phyloP scores from a whole-genome alignment of 2,797 vertebrate genomes.

The Serranus cabrilla region DNA sequence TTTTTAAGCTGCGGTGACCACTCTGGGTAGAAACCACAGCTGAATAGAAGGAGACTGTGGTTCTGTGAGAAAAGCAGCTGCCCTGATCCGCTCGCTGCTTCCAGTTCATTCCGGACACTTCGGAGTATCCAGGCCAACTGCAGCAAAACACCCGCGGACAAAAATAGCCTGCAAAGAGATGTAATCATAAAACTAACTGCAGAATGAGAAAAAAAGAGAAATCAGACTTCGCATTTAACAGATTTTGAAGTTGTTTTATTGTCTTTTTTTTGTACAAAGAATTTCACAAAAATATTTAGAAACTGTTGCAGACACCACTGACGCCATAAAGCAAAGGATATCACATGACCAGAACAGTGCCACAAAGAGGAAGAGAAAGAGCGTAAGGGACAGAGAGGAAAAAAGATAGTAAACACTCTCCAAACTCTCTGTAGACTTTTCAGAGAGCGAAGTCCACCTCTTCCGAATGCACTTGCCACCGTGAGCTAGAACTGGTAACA shows the following conservation, averaged over 20 bases:
- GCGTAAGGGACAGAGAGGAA: constrained; percentile 35
- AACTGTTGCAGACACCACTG: constrained; percentile 76
- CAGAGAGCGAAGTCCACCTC: constrained; percentile 25
- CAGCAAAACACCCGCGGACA: constrained; percentile 48
- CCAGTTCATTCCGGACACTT: constrained; percentile 52
- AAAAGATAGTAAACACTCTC: constrained; percentile 47
- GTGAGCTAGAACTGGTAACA: constrained; percentile 6
- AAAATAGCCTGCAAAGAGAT: constrained; percentile 20
- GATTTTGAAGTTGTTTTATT: constrained; percentile 69
- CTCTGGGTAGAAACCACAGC: constrained; percentile 75
- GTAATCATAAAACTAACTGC: constrained; percentile 47
- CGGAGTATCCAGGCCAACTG: constrained; percentile 54
- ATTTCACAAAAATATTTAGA: constrained; percentile 86
- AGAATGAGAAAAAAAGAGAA: not conserved
- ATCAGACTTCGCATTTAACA: constrained; percentile 31
- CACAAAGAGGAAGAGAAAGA: constrained; percentile 61
- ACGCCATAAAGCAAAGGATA: constrained; percentile 76
- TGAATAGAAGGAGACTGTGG: constrained; percentile 73
- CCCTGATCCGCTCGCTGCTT: constrained; percentile 46
- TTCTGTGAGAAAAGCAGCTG: constrained; percentile 56
- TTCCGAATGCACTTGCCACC: constrained; percentile 4
- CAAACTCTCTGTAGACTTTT: constrained; percentile 11
- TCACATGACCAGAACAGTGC: constrained; percentile 77
- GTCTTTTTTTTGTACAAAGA: constrained; percentile 83
- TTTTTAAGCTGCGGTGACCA: constrained; percentile 82